Conservation (phyloP, 2,113 vertebrate genomes). For the Pontoporia blainvillei region DNA sequence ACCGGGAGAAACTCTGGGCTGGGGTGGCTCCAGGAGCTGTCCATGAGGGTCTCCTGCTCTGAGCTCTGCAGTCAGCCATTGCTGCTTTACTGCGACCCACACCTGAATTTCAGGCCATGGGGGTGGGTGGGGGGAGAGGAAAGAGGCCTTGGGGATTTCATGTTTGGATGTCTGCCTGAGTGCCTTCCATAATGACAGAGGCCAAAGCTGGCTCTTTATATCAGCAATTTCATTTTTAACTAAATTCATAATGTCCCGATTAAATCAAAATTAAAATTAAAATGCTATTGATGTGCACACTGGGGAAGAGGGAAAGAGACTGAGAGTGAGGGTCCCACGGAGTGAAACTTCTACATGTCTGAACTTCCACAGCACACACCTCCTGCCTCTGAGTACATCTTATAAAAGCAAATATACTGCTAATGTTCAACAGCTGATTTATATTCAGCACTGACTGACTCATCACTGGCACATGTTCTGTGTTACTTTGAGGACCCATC, state of each 20-base stretch:
- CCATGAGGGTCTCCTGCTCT: neutral
- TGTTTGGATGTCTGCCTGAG: neutral
- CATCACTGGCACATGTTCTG: neutral
- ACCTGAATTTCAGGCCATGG: neutral
- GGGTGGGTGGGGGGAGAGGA: neutral
- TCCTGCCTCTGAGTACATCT: neutral
- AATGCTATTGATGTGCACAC: neutral
- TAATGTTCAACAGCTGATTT: neutral
- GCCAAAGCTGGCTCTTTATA: neutral
- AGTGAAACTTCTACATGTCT: neutral
- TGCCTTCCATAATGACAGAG: neutral
- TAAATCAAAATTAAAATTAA: constrained; percentile 2
- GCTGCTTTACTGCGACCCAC: neutral
- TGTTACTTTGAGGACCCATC: neutral
- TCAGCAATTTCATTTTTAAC: neutral
- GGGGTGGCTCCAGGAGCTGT: neutral
- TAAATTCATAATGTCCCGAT: neutral
- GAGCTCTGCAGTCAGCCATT: neutral
- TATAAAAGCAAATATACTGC: neutral
- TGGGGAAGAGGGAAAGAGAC: neutral
- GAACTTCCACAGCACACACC: neutral
- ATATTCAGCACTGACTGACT: neutral
- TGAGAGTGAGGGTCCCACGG: neutral
- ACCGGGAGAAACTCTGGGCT: neutral
- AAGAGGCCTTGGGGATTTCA: neutral